Evolutionary conservation across 2,888 invertebrate genomes (phyloP).

Genomic region (Itoplectis maculator): DNA sequence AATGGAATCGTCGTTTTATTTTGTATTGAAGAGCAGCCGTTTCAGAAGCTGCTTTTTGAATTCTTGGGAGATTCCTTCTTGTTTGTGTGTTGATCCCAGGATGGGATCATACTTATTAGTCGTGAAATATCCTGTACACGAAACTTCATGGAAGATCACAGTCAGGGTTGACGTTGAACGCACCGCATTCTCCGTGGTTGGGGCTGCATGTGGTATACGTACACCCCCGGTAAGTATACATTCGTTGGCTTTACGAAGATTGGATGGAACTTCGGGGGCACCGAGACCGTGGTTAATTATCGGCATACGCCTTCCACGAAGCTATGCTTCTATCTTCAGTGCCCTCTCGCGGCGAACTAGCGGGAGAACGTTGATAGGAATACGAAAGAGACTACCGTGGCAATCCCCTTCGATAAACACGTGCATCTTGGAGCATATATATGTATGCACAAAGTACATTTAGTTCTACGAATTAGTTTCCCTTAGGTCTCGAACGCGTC

Average conservation of each 20-base stretch:
- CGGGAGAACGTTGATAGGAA: slow-evolving; percentile 38
- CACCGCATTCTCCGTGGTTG: slow-evolving; percentile 3
- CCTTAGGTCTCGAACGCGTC: neutral
- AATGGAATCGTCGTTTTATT: neutral
- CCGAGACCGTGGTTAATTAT: slow-evolving; percentile 64
- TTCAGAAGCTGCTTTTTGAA: neutral
- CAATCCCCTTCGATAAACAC: slow-evolving; percentile 27
- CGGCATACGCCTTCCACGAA: slow-evolving; percentile 48
- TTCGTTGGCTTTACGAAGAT: slow-evolving; percentile 62
- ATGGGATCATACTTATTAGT: neutral
- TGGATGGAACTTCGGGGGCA: slow-evolving; percentile 54
- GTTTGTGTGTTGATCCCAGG: neutral
- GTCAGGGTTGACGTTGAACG: slow-evolving; percentile 20
- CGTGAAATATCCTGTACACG: slow-evolving; percentile 22
- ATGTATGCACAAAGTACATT: neutral
- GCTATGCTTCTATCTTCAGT: slow-evolving; percentile 16
- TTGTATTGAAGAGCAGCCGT: neutral
- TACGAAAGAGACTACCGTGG: slow-evolving; percentile 4
- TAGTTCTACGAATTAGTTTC: neutral
- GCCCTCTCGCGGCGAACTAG: neutral
- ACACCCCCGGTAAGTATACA: slow-evolving; percentile 55
- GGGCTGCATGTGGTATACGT: slow-evolving; percentile 53
- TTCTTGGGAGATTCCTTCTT: neutral
- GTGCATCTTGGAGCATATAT: slow-evolving; percentile 4
- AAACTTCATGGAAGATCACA: slow-evolving; percentile 44